phyloP scores from a whole-genome alignment of 2,113 vertebrate genomes.

The Semicossyphus pulcher region DNA sequence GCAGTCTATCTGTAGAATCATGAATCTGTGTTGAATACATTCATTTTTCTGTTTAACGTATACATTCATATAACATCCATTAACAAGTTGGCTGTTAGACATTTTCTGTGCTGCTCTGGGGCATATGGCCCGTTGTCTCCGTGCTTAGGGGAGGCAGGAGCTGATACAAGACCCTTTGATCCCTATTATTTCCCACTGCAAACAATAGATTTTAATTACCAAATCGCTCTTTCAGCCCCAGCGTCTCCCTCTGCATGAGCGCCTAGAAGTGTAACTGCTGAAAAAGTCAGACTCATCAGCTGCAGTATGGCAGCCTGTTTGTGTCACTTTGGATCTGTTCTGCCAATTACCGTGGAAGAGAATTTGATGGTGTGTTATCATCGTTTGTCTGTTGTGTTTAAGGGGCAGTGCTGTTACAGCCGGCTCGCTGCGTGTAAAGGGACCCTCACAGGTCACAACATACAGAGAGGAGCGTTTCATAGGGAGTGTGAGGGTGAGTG shows the following conservation, averaged over 20 bases:
- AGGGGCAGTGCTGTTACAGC: slow-evolving; percentile 15
- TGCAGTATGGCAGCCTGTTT: slow-evolving; percentile 53
- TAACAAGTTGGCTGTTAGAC: slow-evolving; percentile 62
- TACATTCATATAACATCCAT: slow-evolving; percentile 45
- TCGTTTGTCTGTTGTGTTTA: slow-evolving; percentile 20
- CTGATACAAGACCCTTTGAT: slow-evolving; percentile 72
- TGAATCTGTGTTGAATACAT: slow-evolving; percentile 39
- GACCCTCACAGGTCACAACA: slow-evolving; percentile 28
- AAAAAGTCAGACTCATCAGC: slow-evolving; percentile 59
- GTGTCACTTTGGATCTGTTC: slow-evolving; percentile 46
- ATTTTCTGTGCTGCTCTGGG: slow-evolving; percentile 53
- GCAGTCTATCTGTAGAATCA: slow-evolving; percentile 28
- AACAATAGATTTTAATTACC: slow-evolving; percentile 78
- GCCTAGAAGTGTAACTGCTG: slow-evolving; percentile 43
- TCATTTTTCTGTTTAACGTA: slow-evolving; percentile 45
- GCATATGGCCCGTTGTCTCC: slow-evolving; percentile 67
- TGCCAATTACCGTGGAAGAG: slow-evolving; percentile 53
- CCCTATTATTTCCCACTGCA: slow-evolving; percentile 67
- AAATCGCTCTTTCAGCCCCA: slow-evolving; percentile 51
- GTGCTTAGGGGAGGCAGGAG: slow-evolving; percentile 59
- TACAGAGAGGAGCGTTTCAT: slow-evolving; percentile 22
- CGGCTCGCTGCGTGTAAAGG: slow-evolving; percentile 22
- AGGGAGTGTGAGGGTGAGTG: neutral
- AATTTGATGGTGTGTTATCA: slow-evolving; percentile 42
- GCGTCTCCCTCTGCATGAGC: slow-evolving; percentile 42